Base-by-base conservation (phyloP, 2,888 invertebrate genomes). In the Ceramica pisi region DNA sequence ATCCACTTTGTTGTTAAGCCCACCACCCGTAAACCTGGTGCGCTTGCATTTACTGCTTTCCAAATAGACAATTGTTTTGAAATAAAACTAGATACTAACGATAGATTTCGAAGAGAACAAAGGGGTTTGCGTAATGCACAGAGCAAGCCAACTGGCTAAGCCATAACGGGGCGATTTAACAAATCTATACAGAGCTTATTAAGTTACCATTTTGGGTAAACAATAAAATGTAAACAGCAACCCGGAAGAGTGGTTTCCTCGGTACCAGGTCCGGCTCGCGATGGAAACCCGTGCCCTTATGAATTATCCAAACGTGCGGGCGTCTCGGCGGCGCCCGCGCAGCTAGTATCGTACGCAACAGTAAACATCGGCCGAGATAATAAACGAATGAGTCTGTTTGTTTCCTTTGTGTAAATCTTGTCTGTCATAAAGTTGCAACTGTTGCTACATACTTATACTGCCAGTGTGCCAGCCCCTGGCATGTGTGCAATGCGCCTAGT, bases 251-350 rank as follows among this genome's bases (percentile, higher is more conserved):
- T 79, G 81, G 83, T 86, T 82, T 83, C 85, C 85, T 87, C 82
- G 82, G 85, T 83, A 87, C 88, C 77, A 81, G 85, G 87, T 82
- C 85, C 82, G 85, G 75, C 80, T 78, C 78, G 75, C 68, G 83
- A 85, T 86, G 88, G 89, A 88, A 87, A 88, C 90, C 84, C 85
- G 89, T 87, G 90, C 90, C 90, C 92, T 94, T 92, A 95, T 95
- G 95, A 95, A 95, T 95, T 94, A 95, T 92, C 94, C 95, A 95
- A 94, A 91, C 87, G 90, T 81, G 81, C 86, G 85, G 88, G 91
- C 94, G 94, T 89, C 94, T 85, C 82, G 90, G 92, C 92, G 94
- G 91, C 92, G 92, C 91, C 88, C 79, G 86, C 85, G 87, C 86
- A 59, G 77, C 86, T 86, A 82, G 81, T 86, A 87, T 85, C 86